Conservation (phyloP, 2,888 invertebrate species). For the Calephelis perditalis region DNA sequence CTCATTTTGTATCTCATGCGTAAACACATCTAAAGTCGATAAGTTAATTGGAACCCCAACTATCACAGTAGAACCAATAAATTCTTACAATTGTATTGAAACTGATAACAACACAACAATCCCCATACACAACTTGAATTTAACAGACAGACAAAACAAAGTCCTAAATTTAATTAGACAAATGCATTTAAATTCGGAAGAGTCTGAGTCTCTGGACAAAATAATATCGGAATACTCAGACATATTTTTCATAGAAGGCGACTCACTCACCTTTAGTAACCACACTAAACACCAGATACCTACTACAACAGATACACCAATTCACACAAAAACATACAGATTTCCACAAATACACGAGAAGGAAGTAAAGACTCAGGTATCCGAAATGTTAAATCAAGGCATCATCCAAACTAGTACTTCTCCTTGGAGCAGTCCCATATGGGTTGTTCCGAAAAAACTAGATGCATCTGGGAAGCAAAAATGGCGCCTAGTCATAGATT, state of each 20-base stretch:
- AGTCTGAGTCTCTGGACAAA: conserved; percentile 26
- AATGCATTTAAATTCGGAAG: conserved; percentile 29
- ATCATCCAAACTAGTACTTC: conserved; percentile 32
- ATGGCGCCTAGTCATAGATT: conserved; percentile 30
- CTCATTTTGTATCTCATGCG: conserved; percentile 27
- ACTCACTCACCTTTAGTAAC: conserved; percentile 32
- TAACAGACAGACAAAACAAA: conserved; percentile 18
- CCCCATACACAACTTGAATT: neutral
- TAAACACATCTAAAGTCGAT: conserved; percentile 19
- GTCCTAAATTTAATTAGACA: conserved; percentile 23
- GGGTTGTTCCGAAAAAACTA: conserved; percentile 33
- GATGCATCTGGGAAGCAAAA: conserved; percentile 31
- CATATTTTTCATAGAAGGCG: conserved; percentile 31
- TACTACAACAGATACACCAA: conserved; percentile 32
- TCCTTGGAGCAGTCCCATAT: conserved; percentile 31
- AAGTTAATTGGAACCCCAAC: neutral
- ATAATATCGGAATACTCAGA: conserved; percentile 26
- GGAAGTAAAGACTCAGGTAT: conserved; percentile 34
- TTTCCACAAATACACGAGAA: conserved; percentile 35
- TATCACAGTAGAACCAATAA: neutral
- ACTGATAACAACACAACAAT: neutral
- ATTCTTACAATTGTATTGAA: neutral
- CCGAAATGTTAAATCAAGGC: conserved; percentile 31
- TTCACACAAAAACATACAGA: conserved; percentile 36
- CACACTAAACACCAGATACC: conserved; percentile 33